Conservation (phyloP, 2,888 invertebrate species). For the Pedicia rivosa region DNA sequence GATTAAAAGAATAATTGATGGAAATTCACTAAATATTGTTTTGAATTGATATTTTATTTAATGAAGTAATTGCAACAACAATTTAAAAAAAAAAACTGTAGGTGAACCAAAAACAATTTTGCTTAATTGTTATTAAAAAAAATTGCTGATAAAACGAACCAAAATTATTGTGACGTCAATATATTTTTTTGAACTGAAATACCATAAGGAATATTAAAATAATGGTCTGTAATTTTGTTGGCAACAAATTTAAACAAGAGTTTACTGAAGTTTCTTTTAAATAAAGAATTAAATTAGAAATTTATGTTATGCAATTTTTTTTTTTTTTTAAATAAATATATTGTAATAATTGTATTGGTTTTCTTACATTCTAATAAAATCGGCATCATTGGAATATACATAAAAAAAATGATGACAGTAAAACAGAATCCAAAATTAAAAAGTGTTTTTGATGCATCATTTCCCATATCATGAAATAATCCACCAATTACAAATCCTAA, state of each 20-base stretch:
- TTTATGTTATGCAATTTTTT: not conserved
- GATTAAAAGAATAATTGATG: conserved; percentile 5
- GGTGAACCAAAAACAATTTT: too few species aligned
- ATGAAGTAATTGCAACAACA: not conserved
- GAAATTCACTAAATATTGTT: not conserved
- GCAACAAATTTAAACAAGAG: too few species aligned
- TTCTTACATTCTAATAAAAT: conserved; percentile 62
- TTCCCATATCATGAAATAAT: conserved; percentile 55
- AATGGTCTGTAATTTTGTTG: too few species aligned
- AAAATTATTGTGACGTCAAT: too few species aligned
- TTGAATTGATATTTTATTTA: not conserved
- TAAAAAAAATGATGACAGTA: conserved; percentile 58
- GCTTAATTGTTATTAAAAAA: too few species aligned
- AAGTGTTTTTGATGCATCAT: conserved; percentile 64
- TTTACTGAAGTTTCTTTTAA: not conserved
- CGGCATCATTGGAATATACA: conserved; percentile 73
- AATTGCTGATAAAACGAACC: too few species aligned
- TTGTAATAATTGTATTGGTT: not conserved
- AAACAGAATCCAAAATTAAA: conserved; percentile 77
- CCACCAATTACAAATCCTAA: conserved; percentile 53
- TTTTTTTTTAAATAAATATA: not conserved
- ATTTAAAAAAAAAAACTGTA: too few species aligned
- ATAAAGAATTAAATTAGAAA: too few species aligned
- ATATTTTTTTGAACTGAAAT: too few species aligned
- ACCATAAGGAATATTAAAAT: too few species aligned